phyloP scores from a whole-genome alignment of 1,140 invertebrate genomes.

The Drosophila nikananu region DNA sequence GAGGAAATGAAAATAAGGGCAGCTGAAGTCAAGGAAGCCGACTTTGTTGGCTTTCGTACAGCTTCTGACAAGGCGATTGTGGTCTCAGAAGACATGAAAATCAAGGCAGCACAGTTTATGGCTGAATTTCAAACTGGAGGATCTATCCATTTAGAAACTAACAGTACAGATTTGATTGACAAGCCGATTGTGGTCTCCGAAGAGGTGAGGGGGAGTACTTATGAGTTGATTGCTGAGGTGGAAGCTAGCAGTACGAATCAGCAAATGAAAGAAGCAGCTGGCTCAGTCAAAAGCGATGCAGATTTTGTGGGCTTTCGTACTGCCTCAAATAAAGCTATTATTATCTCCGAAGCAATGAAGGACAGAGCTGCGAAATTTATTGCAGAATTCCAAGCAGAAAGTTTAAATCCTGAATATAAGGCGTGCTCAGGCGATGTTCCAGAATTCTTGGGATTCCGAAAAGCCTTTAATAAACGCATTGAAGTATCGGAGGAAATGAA shows the following conservation, averaged over 20 bases:
- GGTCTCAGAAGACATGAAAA: constrained; percentile 22
- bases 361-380: constrained; percentile 17
- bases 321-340: constrained; percentile 59
- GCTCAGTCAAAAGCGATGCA: background rate
- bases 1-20: constrained; percentile 13
- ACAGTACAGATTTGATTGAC: background rate
- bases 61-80: constrained; percentile 59
- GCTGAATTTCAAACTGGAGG: background rate
- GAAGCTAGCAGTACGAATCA: background rate
- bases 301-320: constrained; percentile 30
- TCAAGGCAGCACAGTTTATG: constrained; percentile 19
- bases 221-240: too few relatives aligned
- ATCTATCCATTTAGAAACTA: too few relatives aligned
- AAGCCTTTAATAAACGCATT: constrained; percentile 11
- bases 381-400: constrained; percentile 10
- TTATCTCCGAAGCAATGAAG: constrained; percentile 17
- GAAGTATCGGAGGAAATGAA: constrained; percentile 21
- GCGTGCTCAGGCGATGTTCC: too few relatives aligned
- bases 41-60: constrained; percentile 32
- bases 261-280: background rate
- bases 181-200: constrained; percentile 19
- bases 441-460: background rate
- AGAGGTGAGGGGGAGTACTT: background rate
- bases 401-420: background rate
- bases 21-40: background rate